Conservation (phyloP, 2,888 invertebrate species). For the Pammene aurita region DNA sequence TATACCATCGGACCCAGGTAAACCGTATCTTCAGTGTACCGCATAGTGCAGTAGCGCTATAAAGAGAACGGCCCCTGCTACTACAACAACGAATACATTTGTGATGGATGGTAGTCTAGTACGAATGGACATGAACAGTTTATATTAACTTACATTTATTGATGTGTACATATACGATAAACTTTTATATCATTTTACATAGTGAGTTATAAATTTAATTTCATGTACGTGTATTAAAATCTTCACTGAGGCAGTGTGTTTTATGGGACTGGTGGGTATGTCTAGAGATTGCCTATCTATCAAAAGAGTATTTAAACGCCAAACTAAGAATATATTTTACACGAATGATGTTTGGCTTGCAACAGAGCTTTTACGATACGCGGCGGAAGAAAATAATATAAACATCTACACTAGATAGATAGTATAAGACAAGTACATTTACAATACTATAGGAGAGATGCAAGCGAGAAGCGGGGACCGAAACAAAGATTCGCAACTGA, state of each 20-base stretch:
- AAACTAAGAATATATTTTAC: neutral
- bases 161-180: constrained; percentile 35
- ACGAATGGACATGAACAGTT: constrained; percentile 34
- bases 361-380: constrained; percentile 4
- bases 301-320: constrained; percentile 11
- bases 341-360: constrained; percentile 4
- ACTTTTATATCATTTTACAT: constrained; percentile 33
- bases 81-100: constrained; percentile 32
- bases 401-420: constrained; percentile 12
- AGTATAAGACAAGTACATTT: constrained; percentile 12
- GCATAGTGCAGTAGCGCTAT: neutral
- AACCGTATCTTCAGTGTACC: constrained; percentile 1
- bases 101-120: constrained; percentile 38
- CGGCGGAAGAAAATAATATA: neutral
- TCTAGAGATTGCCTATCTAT: constrained; percentile 27
- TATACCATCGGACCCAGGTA: neutral
- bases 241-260: constrained; percentile 34
- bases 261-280: constrained; percentile 18
- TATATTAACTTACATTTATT: constrained; percentile 29
- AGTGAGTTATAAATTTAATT: constrained; percentile 26
- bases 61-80: constrained; percentile 5
- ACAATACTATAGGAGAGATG: constrained; percentile 23
- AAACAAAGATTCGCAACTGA: constrained; percentile 28
- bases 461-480: constrained; percentile 15
- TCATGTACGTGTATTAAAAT: constrained; percentile 32